Conservation (phyloP, 1,140 invertebrate species). For the Drosophila fuyamai region DNA sequence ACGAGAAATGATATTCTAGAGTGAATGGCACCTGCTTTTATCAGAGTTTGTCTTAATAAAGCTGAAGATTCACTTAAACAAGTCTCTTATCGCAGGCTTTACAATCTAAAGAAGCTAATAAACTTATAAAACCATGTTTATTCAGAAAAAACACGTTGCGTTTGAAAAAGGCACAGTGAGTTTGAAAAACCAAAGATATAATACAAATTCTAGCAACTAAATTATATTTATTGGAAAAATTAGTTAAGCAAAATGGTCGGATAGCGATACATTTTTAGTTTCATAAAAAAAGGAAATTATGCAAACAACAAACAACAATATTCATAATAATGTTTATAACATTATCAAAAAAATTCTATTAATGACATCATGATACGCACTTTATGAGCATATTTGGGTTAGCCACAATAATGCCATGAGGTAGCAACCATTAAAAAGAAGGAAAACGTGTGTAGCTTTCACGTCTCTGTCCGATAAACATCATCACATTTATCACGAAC, state of each 20-base stretch:
- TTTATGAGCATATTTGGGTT: background rate
- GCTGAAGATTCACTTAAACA: constrained; percentile 35
- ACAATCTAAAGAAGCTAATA: constrained; percentile 41
- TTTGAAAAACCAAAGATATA: background rate
- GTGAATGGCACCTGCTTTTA: constrained; percentile 33
- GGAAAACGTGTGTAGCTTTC: background rate
- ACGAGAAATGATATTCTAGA: constrained; percentile 30
- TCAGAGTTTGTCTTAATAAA: constrained; percentile 23
- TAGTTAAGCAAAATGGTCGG: too few species aligned
- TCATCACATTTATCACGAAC: too few species aligned
- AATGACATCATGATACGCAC: background rate
- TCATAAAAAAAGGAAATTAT: too few species aligned
- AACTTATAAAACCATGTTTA: constrained; percentile 35
- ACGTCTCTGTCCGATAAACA: background rate
- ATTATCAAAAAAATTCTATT: too few species aligned
- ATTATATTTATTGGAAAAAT: too few species aligned
- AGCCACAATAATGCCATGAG: background rate
- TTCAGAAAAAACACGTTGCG: constrained; percentile 15
- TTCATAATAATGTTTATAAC: too few species aligned
- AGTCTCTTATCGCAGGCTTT: constrained; percentile 39
- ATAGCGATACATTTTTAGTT: too few species aligned
- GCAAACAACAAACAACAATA: too few species aligned
- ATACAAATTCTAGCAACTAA: background rate
- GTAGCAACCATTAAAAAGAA: constrained; percentile 1
- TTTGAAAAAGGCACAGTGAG: constrained; percentile 14